Evolutionary conservation across 2,797 vertebrate genomes (phyloP).

Genomic region (Eutrigla gurnardus): DNA sequence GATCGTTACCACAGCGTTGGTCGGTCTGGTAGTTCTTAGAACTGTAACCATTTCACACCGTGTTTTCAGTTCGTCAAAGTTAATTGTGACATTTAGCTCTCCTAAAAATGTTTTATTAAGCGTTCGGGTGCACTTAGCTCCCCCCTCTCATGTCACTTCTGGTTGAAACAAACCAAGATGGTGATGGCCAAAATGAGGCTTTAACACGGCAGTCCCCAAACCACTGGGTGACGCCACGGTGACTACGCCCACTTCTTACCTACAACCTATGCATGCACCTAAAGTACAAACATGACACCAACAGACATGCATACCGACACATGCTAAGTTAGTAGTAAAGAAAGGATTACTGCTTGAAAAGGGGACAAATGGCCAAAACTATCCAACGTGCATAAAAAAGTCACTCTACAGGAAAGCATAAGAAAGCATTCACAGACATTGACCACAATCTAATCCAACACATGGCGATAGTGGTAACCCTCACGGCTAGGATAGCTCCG

Average conservation of each 20-base stretch:
- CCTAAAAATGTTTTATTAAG: neutral
- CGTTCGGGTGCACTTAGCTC: neutral
- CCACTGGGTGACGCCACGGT: neutral
- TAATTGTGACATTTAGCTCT: neutral
- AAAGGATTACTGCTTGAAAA: neutral
- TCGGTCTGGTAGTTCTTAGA: too few relatives aligned
- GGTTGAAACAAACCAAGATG: neutral
- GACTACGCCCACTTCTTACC: neutral
- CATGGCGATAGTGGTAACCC: conserved; percentile 43
- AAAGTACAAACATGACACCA: neutral
- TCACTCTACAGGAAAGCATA: neutral
- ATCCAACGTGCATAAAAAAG: neutral
- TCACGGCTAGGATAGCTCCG: conserved; percentile 26
- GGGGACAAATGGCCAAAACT: neutral
- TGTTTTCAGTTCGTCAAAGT: neutral
- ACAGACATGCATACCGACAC: neutral
- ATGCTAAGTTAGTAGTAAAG: neutral
- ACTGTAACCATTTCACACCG: neutral
- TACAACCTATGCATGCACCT: neutral
- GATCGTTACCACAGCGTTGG: neutral
- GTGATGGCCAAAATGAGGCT: neutral
- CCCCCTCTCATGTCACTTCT: neutral
- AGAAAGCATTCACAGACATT: conserved; percentile 27
- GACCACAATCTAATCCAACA: conserved; percentile 43
- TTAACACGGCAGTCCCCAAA: neutral